Conservation (phyloP, 2,888 invertebrate species). For the Danaus chrysippus region DNA sequence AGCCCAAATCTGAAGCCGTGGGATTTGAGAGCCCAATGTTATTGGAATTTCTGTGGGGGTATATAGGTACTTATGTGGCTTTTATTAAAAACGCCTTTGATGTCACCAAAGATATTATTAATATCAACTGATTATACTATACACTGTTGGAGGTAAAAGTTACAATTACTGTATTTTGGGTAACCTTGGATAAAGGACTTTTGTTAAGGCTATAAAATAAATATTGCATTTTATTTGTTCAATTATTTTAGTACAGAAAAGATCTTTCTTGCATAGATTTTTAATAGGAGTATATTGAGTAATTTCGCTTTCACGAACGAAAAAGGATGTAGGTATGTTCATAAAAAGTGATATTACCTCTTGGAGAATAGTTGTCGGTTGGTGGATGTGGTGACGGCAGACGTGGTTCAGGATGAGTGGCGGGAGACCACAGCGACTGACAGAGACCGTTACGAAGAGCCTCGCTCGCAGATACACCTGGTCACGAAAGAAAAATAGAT, state of each 20-base stretch:
- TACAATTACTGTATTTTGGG: no score
- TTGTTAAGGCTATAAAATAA: no score
- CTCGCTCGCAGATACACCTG: constrained; percentile 69
- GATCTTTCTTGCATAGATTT: no score
- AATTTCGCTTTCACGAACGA: no score
- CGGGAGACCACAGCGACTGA: constrained; percentile 66
- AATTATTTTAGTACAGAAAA: no score
- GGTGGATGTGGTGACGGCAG: constrained; percentile 51
- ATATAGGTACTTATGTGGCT: constrained; percentile 30
- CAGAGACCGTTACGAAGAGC: constrained; percentile 65
- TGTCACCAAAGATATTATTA: constrained; percentile 13
- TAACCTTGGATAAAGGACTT: no score
- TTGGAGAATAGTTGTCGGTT: constrained; percentile 52
- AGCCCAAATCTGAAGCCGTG: constrained; percentile 73
- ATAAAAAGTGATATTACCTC: constrained; percentile 48
- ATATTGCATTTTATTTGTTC: no score
- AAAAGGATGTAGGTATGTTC: background rate
- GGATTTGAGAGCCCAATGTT: constrained; percentile 60
- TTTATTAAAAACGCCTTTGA: constrained; percentile 24
- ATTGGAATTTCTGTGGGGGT: constrained; percentile 53
- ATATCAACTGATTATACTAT: background rate
- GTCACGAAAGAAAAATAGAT: constrained; percentile 20
- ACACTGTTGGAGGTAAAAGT: no score
- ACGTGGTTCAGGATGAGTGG: constrained; percentile 56
- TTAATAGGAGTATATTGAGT: no score